Percentiles rank a stretch among this genome's conserved stretches.
phyloP scores from a whole-genome alignment of 2,888 invertebrate species.

The Philaethria dido region DNA sequence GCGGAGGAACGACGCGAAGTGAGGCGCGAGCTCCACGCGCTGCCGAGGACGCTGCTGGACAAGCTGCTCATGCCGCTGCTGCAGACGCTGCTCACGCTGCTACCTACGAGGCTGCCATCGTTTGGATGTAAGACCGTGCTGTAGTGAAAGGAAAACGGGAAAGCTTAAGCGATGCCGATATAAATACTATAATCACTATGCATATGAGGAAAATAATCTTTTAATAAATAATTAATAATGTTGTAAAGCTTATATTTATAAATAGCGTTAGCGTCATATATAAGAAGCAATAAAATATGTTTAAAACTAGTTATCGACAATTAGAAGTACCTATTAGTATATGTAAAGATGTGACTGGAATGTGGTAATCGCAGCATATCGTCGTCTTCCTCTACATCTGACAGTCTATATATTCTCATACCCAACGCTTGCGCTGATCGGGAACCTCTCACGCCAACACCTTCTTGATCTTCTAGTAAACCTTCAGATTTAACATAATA shows the following conservation, averaged over 20 bases:
- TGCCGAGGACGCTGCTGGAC: constrained; percentile 74
- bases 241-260: constrained; percentile 26
- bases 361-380: constrained; percentile 90
- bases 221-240: constrained; percentile 17
- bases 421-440: constrained; percentile 90
- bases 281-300: constrained; percentile 20
- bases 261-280: constrained; percentile 25
- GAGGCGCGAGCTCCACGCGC: constrained; percentile 86
- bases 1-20: constrained; percentile 83
- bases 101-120: constrained; percentile 89
- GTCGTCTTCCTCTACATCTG: constrained; percentile 90
- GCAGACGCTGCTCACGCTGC: constrained; percentile 85
- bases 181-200: constrained; percentile 30
- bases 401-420: constrained; percentile 85
- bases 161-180: constrained; percentile 40
- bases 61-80: constrained; percentile 84
- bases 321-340: constrained; percentile 86
- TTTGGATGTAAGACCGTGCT: constrained; percentile 96
- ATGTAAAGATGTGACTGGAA: constrained; percentile 92
- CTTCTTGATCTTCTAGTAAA: constrained; percentile 94
- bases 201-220: constrained; percentile 16
- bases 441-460: constrained; percentile 93
- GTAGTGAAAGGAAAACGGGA: constrained; percentile 45
- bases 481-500: constrained; percentile 52
- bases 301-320: background rate